Evolutionary conservation across 2,797 vertebrate species (phyloP), one percentile per base, ranked within the genome.

Genomic region (Selene dorsalis): DNA sequence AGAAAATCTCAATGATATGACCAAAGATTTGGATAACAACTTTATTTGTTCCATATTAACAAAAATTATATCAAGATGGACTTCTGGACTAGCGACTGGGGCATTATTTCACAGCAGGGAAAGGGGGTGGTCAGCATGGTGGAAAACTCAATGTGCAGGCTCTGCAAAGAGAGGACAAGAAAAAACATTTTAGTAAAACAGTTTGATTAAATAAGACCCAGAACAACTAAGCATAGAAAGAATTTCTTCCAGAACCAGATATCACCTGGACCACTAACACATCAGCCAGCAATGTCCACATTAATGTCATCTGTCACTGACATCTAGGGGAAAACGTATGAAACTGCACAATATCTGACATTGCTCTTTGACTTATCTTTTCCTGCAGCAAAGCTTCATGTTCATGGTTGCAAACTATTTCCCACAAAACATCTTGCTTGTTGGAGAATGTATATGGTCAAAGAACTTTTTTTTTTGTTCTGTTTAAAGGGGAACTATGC

Each of bases 21-120:
- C 3, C 6, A 57, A 67, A 43, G 56, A 62, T 77, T 53, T 63
- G 64, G 77, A 77, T 68, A 90, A 69, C 70, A 79, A 82, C 77
- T 93, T 94, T 93, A 93, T 93, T 93, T 71, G 56, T 88, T 92
- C 82, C 91, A 91, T 93, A 93, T 91, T 77, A 92, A 94, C 88
- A 91, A 84, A 82, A 89, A 88, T 32, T 83, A 83, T 53, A 65
- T 77, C 72, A 89, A 73, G 69, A n/a, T 78, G 79, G 80, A 75
- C 69, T 57, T 79, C 71, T 52, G 58, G 65, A 71, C n/a, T 26
- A 73, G 60, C 8, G 32, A 65, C 43, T 10, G 62, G 63, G 66
- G 73, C 9, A 57, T 61, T 79, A 82, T 86, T 69, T 89, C 73
- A 90, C 83, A 89, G 79, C 72, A 45, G 89, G 86, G 20, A 61